phyloP scores from a whole-genome alignment of 2,113 vertebrate species.

The Myxocyprinus asiaticus region DNA sequence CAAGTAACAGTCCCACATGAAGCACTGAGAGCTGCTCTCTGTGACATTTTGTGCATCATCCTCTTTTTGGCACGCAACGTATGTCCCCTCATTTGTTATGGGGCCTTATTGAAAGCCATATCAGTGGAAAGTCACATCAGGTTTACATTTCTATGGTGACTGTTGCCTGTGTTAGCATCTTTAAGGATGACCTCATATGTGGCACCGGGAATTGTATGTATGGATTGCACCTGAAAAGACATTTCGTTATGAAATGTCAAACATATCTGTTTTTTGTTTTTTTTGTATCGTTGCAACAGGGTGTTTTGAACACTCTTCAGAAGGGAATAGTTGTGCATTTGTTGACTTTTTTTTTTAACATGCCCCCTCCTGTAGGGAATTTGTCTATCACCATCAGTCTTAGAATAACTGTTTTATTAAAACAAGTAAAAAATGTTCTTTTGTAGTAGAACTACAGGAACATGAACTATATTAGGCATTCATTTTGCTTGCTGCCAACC shows the following conservation, averaged over 20 bases:
- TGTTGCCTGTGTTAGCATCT: not conserved
- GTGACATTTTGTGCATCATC: constrained; percentile 4
- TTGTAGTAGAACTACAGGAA: constrained; percentile 14
- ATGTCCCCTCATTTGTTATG: constrained; percentile 12
- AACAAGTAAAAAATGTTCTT: constrained; percentile 29
- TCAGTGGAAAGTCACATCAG: not conserved
- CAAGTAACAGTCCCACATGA: not conserved
- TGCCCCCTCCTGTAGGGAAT: not conserved
- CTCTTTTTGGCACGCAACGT: constrained; percentile 1
- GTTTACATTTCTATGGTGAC: not conserved
- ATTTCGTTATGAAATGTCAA: constrained; percentile 22
- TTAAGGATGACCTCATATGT: constrained; percentile 4
- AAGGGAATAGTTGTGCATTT: constrained; percentile 26
- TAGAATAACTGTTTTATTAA: constrained; percentile 1
- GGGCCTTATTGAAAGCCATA: constrained; percentile 43
- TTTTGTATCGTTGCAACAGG: not conserved
- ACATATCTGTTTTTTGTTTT: constrained; percentile 17
- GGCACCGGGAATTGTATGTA: not conserved
- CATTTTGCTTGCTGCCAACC: not conserved
- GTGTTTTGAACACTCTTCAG: constrained; percentile 1
- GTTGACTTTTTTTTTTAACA: constrained; percentile 4
- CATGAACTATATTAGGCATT: not conserved
- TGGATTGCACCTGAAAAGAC: constrained; percentile 10
- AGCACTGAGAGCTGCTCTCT: not conserved
- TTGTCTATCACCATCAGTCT: constrained; percentile 14